Evolutionary conservation across 2,113 vertebrate species (phyloP).

Genomic region (Parus major): DNA sequence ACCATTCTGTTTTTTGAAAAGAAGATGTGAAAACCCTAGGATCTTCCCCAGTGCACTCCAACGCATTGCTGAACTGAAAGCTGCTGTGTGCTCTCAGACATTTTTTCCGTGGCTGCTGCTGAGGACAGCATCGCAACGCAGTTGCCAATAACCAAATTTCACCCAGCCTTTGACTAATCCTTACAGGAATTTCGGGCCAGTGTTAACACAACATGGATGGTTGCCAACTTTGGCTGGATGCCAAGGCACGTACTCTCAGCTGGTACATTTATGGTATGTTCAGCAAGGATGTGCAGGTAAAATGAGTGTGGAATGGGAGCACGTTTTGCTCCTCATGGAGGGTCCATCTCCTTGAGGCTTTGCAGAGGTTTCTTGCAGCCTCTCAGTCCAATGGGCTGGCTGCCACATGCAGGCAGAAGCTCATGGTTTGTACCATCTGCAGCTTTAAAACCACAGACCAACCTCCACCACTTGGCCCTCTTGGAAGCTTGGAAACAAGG

Average conservation of each 20-base stretch:
- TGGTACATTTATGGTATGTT: neutral
- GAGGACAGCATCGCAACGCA: neutral
- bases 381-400: neutral
- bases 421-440: neutral
- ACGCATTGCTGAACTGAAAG: neutral
- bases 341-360: neutral
- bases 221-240: neutral
- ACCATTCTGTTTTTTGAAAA: neutral
- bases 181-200: neutral
- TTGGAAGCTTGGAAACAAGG: neutral
- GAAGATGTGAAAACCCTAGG: neutral
- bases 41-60: neutral
- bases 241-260: neutral
- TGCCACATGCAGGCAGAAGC: neutral
- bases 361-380: neutral
- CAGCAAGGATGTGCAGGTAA: neutral
- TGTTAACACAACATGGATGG: neutral
- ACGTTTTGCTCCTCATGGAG: neutral
- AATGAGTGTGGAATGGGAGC: accelerated
- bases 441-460: neutral
- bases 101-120: neutral
- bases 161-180: neutral
- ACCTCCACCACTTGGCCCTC: neutral
- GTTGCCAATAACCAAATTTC: neutral
- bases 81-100: neutral